A percentile compares a stretch with the other conserved stretches of the same genome.
Evolutionary conservation across 1,140 invertebrate species (phyloP).

Genomic region (Araneus ventricosus): DNA sequence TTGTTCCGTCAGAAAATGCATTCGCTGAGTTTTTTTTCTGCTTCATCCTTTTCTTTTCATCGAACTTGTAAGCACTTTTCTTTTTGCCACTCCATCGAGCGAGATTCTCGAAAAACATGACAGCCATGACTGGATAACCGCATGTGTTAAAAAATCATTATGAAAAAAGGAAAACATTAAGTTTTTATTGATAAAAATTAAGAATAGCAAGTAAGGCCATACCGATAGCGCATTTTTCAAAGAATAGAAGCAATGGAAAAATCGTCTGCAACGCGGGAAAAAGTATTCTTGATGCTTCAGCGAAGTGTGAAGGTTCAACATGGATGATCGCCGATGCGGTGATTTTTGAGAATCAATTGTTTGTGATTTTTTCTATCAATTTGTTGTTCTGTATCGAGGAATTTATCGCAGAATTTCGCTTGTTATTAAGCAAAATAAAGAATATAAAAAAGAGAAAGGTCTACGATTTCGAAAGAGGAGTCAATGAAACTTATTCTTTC

Average conservation of each 20-base stretch:
- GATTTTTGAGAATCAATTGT: conserved; percentile 50
- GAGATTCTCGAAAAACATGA: conserved; percentile 26
- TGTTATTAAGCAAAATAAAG: not conserved
- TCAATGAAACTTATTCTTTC: not conserved
- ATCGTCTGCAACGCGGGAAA: conserved; percentile 2
- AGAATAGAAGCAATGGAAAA: not conserved
- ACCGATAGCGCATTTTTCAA: not conserved
- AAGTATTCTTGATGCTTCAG: conserved; percentile 46
- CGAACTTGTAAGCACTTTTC: not conserved
- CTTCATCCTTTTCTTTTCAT: not conserved
- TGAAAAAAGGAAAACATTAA: not conserved
- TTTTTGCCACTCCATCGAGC: not conserved
- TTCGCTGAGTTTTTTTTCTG: not conserved
- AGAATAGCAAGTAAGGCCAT: not conserved
- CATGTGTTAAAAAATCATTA: not conserved
- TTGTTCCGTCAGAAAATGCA: not conserved
- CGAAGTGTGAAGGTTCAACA: conserved; percentile 27
- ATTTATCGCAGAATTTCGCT: not conserved
- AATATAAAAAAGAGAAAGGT: not conserved
- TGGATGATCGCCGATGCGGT: conserved; percentile 46
- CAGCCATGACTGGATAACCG: not conserved
- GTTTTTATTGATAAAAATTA: not conserved
- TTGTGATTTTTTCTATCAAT: conserved; percentile 10
- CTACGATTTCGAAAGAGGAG: not conserved
- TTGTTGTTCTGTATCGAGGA: not conserved